A percentile compares a stretch with the other conserved stretches of the same genome.
Conservation (phyloP, 2,113 vertebrate species). For the Prinia subflava region DNA sequence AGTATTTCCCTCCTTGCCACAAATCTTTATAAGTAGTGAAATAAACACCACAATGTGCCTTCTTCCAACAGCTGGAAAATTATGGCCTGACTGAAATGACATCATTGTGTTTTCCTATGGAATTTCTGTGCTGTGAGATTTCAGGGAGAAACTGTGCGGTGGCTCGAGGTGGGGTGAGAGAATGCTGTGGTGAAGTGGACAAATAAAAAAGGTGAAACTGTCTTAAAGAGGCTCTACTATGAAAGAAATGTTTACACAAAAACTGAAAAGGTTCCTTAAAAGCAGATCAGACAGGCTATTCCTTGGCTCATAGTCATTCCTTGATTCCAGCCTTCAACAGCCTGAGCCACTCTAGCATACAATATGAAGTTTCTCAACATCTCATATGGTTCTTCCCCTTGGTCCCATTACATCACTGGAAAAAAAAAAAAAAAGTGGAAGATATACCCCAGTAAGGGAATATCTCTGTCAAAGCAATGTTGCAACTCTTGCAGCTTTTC, state of each 20-base stretch:
- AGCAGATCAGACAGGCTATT: background rate
- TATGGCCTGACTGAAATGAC: slow-evolving; percentile 56
- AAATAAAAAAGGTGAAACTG: background rate
- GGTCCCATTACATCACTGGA: background rate
- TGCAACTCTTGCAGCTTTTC: background rate
- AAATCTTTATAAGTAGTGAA: slow-evolving; percentile 59
- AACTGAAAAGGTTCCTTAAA: background rate
- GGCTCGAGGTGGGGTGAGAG: background rate
- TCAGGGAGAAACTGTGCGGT: background rate
- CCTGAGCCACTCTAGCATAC: background rate
- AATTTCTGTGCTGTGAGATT: slow-evolving; percentile 25
- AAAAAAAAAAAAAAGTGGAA: background rate
- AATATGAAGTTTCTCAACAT: background rate
- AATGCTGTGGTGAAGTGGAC: background rate
- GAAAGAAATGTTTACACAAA: background rate
- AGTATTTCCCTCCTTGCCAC: slow-evolving; percentile 46
- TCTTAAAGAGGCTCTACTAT: background rate
- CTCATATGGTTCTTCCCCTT: background rate
- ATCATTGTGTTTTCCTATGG: slow-evolving; percentile 41
- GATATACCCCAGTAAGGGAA: background rate
- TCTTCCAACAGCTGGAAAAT: slow-evolving; percentile 66
- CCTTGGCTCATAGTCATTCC: background rate
- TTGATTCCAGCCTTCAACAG: background rate
- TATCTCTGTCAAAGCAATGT: background rate
- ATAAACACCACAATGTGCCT: slow-evolving; percentile 53